These are phyloP conservation scores for Streptopelia turtur DNA, from an alignment of 2,797 vertebrate genomes.

Conservation along the genomic window DNA sequence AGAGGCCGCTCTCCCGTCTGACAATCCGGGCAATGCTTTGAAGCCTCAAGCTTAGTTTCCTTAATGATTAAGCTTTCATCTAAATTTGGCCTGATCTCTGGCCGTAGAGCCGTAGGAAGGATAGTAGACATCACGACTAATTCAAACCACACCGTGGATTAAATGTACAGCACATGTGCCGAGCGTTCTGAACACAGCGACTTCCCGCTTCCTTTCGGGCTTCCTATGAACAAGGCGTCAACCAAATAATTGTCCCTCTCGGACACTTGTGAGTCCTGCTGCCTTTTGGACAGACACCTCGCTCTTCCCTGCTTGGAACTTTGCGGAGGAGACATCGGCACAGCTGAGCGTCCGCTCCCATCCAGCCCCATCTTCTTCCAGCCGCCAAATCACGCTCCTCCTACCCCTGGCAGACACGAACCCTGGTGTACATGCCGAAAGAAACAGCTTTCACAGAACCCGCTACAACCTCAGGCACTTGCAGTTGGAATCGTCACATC, in stretches of 20 bases:
- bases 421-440: background rate
- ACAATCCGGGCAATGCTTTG: background rate
- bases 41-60: background rate
- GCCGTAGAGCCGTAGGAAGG: background rate
- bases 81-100: background rate
- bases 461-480: background rate
- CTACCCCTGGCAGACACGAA: background rate
- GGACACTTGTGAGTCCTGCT: background rate
- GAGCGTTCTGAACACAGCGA: background rate
- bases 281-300: background rate
- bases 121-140: background rate
- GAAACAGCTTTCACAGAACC: background rate
- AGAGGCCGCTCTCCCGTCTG: background rate
- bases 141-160: background rate
- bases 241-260: background rate
- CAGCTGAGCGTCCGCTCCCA: background rate
- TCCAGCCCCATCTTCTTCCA: background rate
- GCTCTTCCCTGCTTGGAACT: background rate
- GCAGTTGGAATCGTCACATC: background rate
- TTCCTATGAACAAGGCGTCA: background rate
- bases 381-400: background rate
- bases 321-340: background rate
- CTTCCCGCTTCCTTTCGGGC: background rate
- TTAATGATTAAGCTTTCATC: slow-evolving; percentile 14
- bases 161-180: background rate